These are phyloP conservation scores for Sceliomorpha sp. DNA, from an alignment of 2,888 invertebrate genomes.

Conservation along the genomic window DNA sequence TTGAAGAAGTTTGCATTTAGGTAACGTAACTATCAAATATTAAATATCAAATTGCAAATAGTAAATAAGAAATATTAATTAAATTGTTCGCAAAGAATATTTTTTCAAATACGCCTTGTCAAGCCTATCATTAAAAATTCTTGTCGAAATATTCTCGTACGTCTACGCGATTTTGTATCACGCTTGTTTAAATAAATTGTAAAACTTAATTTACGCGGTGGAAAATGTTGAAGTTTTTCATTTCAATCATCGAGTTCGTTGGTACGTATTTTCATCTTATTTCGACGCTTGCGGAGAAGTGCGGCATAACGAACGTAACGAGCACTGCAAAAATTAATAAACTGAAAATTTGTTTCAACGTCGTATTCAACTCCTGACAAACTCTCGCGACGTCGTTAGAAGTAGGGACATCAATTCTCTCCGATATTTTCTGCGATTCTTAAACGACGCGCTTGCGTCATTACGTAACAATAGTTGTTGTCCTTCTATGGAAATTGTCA, in stretches of 20 bases:
- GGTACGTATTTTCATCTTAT: slow-evolving; percentile 34
- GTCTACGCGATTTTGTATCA: too few relatives aligned
- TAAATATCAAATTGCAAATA: too few relatives aligned
- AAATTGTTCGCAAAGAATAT: too few relatives aligned
- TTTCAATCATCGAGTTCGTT: slow-evolving; percentile 28
- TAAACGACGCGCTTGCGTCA: slow-evolving; percentile 37
- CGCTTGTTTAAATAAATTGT: slow-evolving; percentile 1
- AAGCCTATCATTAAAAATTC: too few relatives aligned
- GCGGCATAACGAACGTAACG: slow-evolving; percentile 39
- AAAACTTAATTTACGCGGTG: not conserved
- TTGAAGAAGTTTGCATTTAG: too few relatives aligned
- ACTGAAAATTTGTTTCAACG: slow-evolving; percentile 42
- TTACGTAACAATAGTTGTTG: slow-evolving; percentile 47
- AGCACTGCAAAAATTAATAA: slow-evolving; percentile 45
- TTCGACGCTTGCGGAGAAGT: slow-evolving; percentile 30
- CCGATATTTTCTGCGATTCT: slow-evolving; percentile 30
- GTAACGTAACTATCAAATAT: too few relatives aligned
- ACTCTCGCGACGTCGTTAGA: slow-evolving; percentile 27
- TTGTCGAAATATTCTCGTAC: too few relatives aligned
- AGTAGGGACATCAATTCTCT: slow-evolving; percentile 28
- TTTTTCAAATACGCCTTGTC: too few relatives aligned
- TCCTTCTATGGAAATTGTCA: slow-evolving; percentile 40
- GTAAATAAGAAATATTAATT: too few relatives aligned
- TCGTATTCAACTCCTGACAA: slow-evolving; percentile 5
- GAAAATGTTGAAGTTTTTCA: slow-evolving; percentile 14